These are phyloP conservation scores for Dolichopus griseipennis DNA, from an alignment of 2,888 invertebrate species.

Conservation along the genomic window DNA sequence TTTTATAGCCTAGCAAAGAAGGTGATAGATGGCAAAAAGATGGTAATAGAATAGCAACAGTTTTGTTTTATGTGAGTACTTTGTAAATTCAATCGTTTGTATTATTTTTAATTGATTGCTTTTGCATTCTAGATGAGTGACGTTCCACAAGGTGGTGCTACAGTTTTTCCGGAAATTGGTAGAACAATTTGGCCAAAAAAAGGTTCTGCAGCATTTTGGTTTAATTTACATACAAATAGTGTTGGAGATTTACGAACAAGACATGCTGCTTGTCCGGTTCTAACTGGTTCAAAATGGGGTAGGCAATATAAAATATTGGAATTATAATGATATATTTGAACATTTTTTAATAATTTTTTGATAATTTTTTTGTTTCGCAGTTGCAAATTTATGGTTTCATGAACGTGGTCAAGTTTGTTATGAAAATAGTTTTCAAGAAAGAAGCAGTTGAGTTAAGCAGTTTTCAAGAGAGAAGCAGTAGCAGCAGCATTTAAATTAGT, in stretches of 20 bases:
- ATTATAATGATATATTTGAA: too few relatives aligned
- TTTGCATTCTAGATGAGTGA: constrained; percentile 73
- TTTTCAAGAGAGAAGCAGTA: too few relatives aligned
- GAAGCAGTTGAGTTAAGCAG: background rate
- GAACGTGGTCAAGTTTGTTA: background rate
- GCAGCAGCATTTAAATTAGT: too few relatives aligned
- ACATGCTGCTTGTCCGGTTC: constrained; percentile 36
- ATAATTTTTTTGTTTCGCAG: background rate
- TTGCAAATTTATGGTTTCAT: background rate
- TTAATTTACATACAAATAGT: constrained; percentile 34
- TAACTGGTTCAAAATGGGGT: constrained; percentile 39
- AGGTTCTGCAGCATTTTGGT: constrained; percentile 50
- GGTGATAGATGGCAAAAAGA: constrained; percentile 77
- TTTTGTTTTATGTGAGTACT: constrained; percentile 89
- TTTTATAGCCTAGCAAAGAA: constrained; percentile 53
- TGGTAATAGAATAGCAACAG: constrained; percentile 94
- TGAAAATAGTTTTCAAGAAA: background rate
- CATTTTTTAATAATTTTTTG: background rate
- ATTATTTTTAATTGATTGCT: too few relatives aligned
- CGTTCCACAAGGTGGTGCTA: constrained; percentile 93
- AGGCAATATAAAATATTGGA: constrained; percentile 8
- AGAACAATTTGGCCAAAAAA: constrained; percentile 80
- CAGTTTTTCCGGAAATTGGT: constrained; percentile 85
- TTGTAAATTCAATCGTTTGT: background rate
- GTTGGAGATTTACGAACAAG: constrained; percentile 34